A percentile compares a stretch with the other conserved stretches of the same genome.
phyloP scores from a whole-genome alignment of 2,113 vertebrate species.

The Cathartes aura region DNA sequence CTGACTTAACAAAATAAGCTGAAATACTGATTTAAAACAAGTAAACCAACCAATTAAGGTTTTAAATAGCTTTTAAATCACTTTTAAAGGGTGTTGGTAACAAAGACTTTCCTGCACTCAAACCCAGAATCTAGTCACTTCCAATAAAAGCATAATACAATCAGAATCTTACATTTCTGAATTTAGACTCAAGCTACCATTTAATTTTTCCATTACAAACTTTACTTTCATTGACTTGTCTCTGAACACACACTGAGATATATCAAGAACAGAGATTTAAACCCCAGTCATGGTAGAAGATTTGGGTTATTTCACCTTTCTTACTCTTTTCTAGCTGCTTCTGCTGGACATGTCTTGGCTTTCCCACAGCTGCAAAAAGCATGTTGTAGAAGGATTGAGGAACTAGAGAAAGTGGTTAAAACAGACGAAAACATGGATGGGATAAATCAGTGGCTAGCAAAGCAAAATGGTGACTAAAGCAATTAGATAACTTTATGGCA shows the following conservation, averaged over 20 bases:
- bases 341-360: neutral
- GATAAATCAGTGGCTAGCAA: neutral
- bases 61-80: neutral
- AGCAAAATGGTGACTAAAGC: neutral
- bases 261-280: neutral
- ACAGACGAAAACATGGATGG: neutral
- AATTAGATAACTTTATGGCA: neutral
- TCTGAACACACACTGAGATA: neutral
- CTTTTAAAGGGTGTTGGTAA: neutral
- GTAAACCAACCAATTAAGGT: neutral
- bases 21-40: neutral
- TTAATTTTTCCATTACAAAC: neutral
- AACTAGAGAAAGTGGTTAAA: neutral
- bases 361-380: neutral
- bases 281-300: neutral
- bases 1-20: neutral
- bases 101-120: neutral
- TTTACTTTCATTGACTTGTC: neutral
- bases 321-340: neutral
- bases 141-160: neutral
- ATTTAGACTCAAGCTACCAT: neutral
- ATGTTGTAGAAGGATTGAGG: neutral
- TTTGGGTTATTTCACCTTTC: neutral
- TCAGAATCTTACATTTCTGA: neutral
- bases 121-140: neutral